Base-by-base conservation (phyloP, 1,140 invertebrate species). In the Diploscapter pachys region DNA sequence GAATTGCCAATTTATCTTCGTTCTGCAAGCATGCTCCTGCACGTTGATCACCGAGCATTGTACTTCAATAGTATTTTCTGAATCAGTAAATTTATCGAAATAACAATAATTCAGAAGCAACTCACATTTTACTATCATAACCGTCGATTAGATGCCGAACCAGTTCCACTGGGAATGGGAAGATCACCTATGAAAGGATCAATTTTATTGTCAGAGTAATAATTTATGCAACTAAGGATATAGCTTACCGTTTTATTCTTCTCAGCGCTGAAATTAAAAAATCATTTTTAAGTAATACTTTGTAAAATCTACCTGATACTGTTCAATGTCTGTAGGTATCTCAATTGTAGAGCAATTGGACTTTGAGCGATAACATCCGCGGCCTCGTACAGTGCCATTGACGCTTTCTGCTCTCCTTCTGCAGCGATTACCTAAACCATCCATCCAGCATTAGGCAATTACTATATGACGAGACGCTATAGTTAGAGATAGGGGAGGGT, bases 91-190 rank as follows among this genome's bases (percentile, higher is more conserved):
- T 31, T 31, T 31, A 31, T 31, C 31, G 31, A 31, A 31, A 31
- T 31, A 31, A 1, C 31, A 31, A 31, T 31, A 31, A 31, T 31
- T 31, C 31, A 31, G 31, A 0, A 31, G 31, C 31, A 31, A 31
- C 31, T 31, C 31, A 31, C 31, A 31, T 31, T 31, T 31, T 31
- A 31, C 31, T 31, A 31, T 31, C 31, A 31, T 31, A 31, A 31
- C 31, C 31, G 31, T 31, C 31, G 31, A 31, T 31, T 31, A 31
- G 31, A 31, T 31, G 0, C 31, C 31, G 31, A 31, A 31, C 1
- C 31, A 96, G 90, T 83, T 96, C 94, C 83, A 96, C 93, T 53
- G 94, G 94, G 79, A 97, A 89, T 49, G 94, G 94, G 87, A 96
- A 97, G 74, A 97, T 92, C 82, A 96, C 31, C 31, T 31, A 31